Percentiles rank a stretch among this genome's conserved stretches.
phyloP scores from a whole-genome alignment of 2,888 invertebrate genomes.

The Xestoiulus laeticollis region DNA sequence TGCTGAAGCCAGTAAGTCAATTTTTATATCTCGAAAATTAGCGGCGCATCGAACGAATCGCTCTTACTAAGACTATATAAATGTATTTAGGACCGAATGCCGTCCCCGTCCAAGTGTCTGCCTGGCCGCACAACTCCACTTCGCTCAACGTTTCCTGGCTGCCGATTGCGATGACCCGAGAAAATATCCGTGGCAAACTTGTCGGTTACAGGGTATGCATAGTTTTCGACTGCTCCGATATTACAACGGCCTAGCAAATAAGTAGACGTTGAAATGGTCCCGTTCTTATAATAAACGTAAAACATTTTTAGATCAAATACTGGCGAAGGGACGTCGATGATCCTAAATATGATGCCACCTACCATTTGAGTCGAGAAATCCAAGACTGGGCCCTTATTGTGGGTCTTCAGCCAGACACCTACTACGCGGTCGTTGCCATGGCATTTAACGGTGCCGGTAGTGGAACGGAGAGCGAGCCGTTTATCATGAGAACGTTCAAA shows the following conservation, averaged over 20 bases:
- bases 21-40: not conserved
- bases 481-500: slow-evolving; percentile 68
- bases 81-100: slow-evolving; percentile 77
- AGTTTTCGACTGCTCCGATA: not conserved
- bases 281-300: not conserved
- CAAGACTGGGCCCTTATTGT: slow-evolving; percentile 89
- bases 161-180: slow-evolving; percentile 84
- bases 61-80: not conserved
- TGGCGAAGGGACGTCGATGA: slow-evolving; percentile 78
- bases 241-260: too few relatives aligned
- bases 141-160: slow-evolving; percentile 91
- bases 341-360: slow-evolving; percentile 78
- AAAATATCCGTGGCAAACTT: slow-evolving; percentile 85
- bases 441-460: slow-evolving; percentile 96
- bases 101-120: slow-evolving; percentile 83
- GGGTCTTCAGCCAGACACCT: slow-evolving; percentile 89
- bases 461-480: slow-evolving; percentile 93
- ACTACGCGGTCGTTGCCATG: slow-evolving; percentile 94
- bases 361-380: slow-evolving; percentile 84
- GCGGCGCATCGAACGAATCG: not conserved
- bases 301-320: slow-evolving; percentile 76
- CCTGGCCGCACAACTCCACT: slow-evolving; percentile 87
- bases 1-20: slow-evolving; percentile 59
- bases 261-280: too few relatives aligned
- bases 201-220: slow-evolving; percentile 82